Conservation (phyloP, 2,113 vertebrate species). For the Corythaixoides concolor region DNA sequence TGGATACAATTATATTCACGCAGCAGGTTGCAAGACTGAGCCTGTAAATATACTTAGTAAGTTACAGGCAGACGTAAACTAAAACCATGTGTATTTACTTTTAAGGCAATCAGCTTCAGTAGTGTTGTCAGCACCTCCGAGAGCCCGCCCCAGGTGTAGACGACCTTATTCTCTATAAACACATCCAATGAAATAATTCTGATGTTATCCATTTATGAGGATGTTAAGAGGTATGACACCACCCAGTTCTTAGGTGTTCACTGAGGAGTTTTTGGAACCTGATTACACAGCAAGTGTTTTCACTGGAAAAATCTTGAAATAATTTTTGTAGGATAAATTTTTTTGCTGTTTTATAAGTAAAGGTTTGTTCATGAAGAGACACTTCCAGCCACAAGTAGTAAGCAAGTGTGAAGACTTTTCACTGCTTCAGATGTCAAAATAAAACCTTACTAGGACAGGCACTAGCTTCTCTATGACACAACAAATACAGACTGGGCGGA, state of each 20-base stretch:
- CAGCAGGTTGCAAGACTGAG: constrained; percentile 62
- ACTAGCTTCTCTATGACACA: neutral
- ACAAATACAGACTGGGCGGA: no score
- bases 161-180: constrained; percentile 54
- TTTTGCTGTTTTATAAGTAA: neutral
- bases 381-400: neutral
- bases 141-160: constrained; percentile 20
- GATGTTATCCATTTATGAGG: constrained; percentile 52
- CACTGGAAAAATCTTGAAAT: constrained; percentile 21
- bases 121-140: constrained; percentile 70
- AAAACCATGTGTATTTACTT: constrained; percentile 77
- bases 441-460: neutral
- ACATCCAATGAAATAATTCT: constrained; percentile 59
- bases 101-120: constrained; percentile 64
- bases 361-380: neutral
- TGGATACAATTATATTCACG: constrained; percentile 70
- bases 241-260: neutral
- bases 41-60: constrained; percentile 69
- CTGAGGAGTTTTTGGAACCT: constrained; percentile 17
- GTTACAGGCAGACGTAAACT: constrained; percentile 64
- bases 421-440: neutral
- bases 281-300: constrained; percentile 3
- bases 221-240: constrained; percentile 32
- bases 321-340: constrained; percentile 18
- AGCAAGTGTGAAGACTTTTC: constrained; percentile 16